Evolutionary conservation across 2,113 vertebrate species (phyloP), one percentile per base, ranked within the genome.

Genomic region (Vicugna pacos): DNA sequence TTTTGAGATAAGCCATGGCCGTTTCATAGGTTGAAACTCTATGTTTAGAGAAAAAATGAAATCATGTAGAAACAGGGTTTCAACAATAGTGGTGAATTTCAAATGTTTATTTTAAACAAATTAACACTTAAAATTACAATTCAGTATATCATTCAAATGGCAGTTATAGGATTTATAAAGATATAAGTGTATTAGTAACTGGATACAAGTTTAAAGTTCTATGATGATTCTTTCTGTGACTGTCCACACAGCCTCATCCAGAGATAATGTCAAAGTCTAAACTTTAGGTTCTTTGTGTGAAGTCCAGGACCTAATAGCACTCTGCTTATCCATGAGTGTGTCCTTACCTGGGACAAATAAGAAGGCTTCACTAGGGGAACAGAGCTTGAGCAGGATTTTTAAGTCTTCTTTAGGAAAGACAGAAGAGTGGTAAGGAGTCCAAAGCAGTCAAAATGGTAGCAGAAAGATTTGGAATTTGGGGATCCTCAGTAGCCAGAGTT

Each of bases 41-140:
- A 24, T 72, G n/a, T 64, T 83, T 82, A 77, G 20, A 88, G n/a
- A 52, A 67, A 89, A 87, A 75, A 85, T 17, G 9, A 85, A 91
- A 14, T 64, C 42, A 58, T 72, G 1, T 56, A 56, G 38, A 93
- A 90, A 38, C 10, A 62, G 38, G 14, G 2, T 83, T 77, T 95
- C 7, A 77, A 67, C 38, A 72, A 65, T 16, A 52, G 5, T 56
- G 8, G 12, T 42, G 46, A 89, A 65, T 88, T 91, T 84, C 32
- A 93, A 77, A 64, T 81, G 12, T 92, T 83, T 90, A 93, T 91
- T 83, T 93, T 50, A 93, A 96, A 87, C 38, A 95, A 60, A 83
- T 76, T 73, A 38, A 87, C 9, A 83, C 46, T 75, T 90, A n/a
- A 87, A 70, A 60, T 81, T 89, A 67, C 6, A 90, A n/a, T 76